These are phyloP conservation scores for Cassiopea xamachana DNA, from an alignment of 30 jellyfish, hydroid and myxozoan genomes.

Conservation along the genomic window DNA sequence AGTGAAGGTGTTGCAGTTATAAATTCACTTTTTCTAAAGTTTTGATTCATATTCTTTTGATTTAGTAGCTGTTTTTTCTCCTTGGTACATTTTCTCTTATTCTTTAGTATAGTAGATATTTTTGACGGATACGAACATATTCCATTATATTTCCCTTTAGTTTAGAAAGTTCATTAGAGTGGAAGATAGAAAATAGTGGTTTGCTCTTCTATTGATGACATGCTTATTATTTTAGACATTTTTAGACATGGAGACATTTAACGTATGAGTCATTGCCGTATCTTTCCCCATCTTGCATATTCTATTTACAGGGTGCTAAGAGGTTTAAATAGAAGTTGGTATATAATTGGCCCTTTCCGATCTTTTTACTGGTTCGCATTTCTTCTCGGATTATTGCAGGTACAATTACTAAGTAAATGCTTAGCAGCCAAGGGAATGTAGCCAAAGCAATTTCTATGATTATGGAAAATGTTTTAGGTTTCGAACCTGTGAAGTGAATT, in stretches of 20 bases:
- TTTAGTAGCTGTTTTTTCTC: too few relatives aligned
- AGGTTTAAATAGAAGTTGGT: conserved; percentile 65
- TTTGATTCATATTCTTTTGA: too few relatives aligned
- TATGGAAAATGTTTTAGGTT: neutral
- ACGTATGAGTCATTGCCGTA: neutral
- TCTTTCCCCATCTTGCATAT: neutral
- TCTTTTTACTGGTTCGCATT: conserved; percentile 75
- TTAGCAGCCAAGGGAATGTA: conserved; percentile 18
- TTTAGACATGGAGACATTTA: neutral
- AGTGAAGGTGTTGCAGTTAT: too few relatives aligned
- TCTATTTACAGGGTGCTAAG: conserved; percentile 77
- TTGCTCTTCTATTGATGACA: too few relatives aligned
- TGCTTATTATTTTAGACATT: too few relatives aligned
- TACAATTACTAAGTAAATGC: conserved; percentile 6
- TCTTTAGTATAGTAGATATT: too few relatives aligned
- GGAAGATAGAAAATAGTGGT: too few relatives aligned
- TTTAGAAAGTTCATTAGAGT: too few relatives aligned
- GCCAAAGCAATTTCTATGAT: neutral
- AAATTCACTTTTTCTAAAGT: too few relatives aligned
- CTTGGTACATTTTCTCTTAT: too few relatives aligned
- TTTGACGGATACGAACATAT: too few relatives aligned
- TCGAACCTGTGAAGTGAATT: neutral
- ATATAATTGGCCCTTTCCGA: conserved; percentile 72
- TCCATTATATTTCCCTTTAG: too few relatives aligned
- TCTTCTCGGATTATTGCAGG: conserved; percentile 83